Percentiles rank a stretch among this genome's conserved stretches.
Conservation (phyloP, 2,113 vertebrate genomes). For the Bungarus multicinctus region DNA sequence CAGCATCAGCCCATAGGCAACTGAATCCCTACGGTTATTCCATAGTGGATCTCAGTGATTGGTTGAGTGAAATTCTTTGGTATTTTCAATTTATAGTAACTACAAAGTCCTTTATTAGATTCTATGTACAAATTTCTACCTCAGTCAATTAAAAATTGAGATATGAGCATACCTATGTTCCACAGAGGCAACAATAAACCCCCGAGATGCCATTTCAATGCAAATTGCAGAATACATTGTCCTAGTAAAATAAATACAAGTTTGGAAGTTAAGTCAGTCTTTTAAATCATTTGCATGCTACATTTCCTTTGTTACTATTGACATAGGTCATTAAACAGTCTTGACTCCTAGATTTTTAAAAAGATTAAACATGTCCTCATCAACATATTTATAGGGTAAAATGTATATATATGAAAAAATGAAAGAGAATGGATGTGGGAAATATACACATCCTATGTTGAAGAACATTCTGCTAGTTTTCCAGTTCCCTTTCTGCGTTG, state of each 20-base stretch:
- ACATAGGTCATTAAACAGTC: not conserved
- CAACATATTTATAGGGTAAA: not conserved
- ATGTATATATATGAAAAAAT: not conserved
- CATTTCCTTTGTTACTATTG: not conserved
- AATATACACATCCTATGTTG: not conserved
- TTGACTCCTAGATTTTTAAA: not conserved
- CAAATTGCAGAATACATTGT: slow-evolving; percentile 94
- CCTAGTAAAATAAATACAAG: slow-evolving; percentile 68
- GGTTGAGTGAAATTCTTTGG: not conserved
- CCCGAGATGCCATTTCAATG: slow-evolving; percentile 87
- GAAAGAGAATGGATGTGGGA: not conserved
- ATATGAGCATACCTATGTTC: slow-evolving; percentile 85
- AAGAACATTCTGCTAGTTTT: not conserved
- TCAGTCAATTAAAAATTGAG: not conserved
- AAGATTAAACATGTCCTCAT: not conserved
- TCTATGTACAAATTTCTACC: not conserved
- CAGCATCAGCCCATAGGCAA: not conserved
- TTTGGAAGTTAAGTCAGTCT: slow-evolving; percentile 8
- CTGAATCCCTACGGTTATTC: not conserved
- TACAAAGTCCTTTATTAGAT: not conserved
- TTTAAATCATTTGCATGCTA: fast-evolving
- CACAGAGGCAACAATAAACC: slow-evolving; percentile 91
- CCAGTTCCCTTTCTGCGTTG: not conserved
- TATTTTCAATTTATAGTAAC: not conserved
- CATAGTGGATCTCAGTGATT: not conserved